Conservation (phyloP, 2,113 vertebrate genomes). For the Tragelaphus buxtoni region DNA sequence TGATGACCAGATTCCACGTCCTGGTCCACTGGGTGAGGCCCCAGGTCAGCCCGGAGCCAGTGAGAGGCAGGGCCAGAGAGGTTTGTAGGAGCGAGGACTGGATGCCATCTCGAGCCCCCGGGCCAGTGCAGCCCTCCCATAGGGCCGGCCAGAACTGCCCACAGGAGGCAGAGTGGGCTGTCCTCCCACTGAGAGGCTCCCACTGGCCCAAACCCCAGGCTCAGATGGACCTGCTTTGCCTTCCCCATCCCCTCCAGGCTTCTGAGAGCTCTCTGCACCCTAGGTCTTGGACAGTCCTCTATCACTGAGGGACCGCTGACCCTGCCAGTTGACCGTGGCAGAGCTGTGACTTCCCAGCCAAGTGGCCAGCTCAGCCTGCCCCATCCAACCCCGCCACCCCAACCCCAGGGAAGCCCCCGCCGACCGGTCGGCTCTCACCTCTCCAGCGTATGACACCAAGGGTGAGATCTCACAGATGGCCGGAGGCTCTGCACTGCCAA, state of each 20-base stretch:
- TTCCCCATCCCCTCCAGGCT: rapidly evolving
- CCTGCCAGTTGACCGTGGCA: neutral
- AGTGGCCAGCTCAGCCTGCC: neutral
- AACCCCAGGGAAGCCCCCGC: neutral
- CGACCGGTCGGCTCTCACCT: constrained; percentile 82
- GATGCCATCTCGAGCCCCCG: neutral
- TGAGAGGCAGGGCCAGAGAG: too few species aligned
- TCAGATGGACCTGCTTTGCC: rapidly evolving
- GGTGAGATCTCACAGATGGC: constrained; percentile 93
- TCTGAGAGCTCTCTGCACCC: neutral
- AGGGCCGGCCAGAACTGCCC: neutral
- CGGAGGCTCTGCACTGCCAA: constrained; percentile 71
- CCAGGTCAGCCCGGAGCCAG: neutral
- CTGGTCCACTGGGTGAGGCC: rapidly evolving
- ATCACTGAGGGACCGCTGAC: neutral
- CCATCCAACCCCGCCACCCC: neutral
- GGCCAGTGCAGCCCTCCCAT: too few species aligned
- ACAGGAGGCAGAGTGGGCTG: rapidly evolving
- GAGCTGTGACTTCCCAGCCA: neutral
- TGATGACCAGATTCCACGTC: neutral
- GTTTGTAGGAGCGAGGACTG: neutral
- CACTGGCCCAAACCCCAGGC: neutral
- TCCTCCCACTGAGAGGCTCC: neutral
- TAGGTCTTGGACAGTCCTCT: neutral
- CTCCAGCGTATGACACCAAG: constrained; percentile 92